Percentiles rank a stretch among this genome's conserved stretches.
phyloP scores from a whole-genome alignment of 2,797 vertebrate species.

The Anas bernieri region DNA sequence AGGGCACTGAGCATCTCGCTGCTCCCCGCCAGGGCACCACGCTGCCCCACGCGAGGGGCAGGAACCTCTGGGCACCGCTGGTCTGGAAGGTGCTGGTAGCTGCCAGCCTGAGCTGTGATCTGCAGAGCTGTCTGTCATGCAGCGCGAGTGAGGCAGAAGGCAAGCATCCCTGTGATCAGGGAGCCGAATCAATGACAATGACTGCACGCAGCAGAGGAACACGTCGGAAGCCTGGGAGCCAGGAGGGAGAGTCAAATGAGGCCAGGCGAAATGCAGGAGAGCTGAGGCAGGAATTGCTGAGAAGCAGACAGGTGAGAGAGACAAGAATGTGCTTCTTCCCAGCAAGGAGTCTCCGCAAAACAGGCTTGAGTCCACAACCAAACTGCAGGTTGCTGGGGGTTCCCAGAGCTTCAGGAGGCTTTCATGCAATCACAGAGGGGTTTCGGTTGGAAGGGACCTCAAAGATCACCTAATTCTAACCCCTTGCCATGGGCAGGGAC shows the following conservation, averaged over 20 bases:
- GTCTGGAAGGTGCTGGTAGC: not conserved
- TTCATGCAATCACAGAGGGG: no score
- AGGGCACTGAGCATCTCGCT: not conserved
- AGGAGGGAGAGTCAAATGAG: not conserved
- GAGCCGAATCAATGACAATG: not conserved
- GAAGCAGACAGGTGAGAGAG: not conserved
- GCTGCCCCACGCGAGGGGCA: accelerated
- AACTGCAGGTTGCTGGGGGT: not conserved
- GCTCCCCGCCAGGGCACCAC: not conserved
- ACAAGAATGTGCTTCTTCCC: not conserved
- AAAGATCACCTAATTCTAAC: no score
- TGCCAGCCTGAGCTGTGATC: not conserved
- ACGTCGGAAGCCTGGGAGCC: not conserved
- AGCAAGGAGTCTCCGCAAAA: not conserved
- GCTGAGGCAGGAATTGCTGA: not conserved
- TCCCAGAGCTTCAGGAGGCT: not conserved
- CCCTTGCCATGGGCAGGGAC: no score
- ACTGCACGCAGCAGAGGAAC: not conserved
- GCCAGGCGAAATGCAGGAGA: not conserved
- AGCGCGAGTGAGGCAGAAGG: not conserved
- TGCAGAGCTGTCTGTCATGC: not conserved
- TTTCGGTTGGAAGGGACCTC: no score
- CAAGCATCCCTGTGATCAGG: not conserved
- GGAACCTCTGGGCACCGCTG: accelerated
- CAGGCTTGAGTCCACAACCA: not conserved